Evolutionary conservation across 2,797 vertebrate species (phyloP).

Genomic region (Mallotus villosus): DNA sequence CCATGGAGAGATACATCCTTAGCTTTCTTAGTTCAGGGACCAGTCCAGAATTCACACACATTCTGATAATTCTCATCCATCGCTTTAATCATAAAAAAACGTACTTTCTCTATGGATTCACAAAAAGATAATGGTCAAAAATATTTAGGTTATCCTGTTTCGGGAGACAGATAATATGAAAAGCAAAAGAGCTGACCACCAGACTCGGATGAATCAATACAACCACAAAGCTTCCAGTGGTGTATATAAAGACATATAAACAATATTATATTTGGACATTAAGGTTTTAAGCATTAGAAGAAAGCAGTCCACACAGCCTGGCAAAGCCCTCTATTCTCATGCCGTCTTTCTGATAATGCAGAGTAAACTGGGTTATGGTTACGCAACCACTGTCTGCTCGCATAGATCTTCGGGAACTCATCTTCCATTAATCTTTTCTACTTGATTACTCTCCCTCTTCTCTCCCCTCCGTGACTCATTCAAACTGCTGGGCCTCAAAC

Average conservation of each 20-base stretch:
- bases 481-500: constrained; percentile 38
- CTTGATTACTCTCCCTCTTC: constrained; percentile 68
- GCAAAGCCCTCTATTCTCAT: constrained; percentile 23
- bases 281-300: background rate
- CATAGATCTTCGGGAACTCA: constrained; percentile 68
- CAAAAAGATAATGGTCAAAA: background rate
- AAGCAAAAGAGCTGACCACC: background rate
- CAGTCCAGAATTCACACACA: background rate
- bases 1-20: no score
- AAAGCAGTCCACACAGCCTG: background rate
- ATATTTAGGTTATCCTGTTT: no score
- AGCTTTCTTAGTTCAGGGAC: background rate
- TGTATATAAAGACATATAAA: background rate
- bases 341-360: constrained; percentile 41
- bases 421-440: constrained; percentile 77
- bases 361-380: constrained; percentile 67
- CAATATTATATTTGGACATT: background rate
- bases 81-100: background rate
- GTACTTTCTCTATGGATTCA: background rate
- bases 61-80: no score
- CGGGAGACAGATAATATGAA: background rate
- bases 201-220: background rate
- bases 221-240: background rate
- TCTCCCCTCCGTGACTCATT: constrained; percentile 52
- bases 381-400: constrained; percentile 73